phyloP scores from a whole-genome alignment of 1,140 invertebrate species.

The Batillaria attramentaria region DNA sequence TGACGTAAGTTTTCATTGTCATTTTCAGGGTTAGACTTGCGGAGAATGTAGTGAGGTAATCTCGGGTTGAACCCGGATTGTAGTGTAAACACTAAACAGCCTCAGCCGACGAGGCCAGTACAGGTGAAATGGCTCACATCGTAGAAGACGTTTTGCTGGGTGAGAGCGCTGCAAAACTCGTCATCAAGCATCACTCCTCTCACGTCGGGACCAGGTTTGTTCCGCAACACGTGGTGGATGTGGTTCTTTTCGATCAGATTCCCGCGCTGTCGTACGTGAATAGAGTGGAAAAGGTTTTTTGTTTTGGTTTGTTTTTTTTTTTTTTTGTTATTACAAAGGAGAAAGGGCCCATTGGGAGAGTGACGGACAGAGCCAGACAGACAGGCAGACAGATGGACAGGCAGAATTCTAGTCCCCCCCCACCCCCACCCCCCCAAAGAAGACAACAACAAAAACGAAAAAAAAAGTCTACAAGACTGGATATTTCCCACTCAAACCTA shows the following conservation, averaged over 20 bases:
- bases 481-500: not conserved
- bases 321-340: not conserved
- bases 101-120: not conserved
- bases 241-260: constrained; percentile 44
- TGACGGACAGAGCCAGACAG: no score
- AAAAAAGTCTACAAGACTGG: not conserved
- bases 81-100: not conserved
- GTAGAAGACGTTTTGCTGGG: constrained; percentile 45
- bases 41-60: not conserved
- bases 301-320: not conserved
- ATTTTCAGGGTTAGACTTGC: not conserved
- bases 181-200: constrained; percentile 50
- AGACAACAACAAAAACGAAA: not conserved
- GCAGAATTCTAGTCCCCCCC: no score
- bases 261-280: constrained; percentile 35
- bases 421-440: no score
- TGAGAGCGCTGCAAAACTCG: constrained; percentile 40
- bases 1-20: not conserved
- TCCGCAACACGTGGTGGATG: constrained; percentile 40
- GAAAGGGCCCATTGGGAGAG: not conserved
- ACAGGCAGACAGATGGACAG: no score
- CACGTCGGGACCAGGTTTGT: constrained; percentile 39
- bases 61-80: not conserved
- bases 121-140: constrained; percentile 28
- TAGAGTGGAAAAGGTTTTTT: not conserved